Percentiles rank a stretch among this genome's conserved stretches.
These are phyloP conservation scores for Rhagologus leucostigma DNA, from an alignment of 2,113 vertebrate genomes.

Conservation along the genomic window DNA sequence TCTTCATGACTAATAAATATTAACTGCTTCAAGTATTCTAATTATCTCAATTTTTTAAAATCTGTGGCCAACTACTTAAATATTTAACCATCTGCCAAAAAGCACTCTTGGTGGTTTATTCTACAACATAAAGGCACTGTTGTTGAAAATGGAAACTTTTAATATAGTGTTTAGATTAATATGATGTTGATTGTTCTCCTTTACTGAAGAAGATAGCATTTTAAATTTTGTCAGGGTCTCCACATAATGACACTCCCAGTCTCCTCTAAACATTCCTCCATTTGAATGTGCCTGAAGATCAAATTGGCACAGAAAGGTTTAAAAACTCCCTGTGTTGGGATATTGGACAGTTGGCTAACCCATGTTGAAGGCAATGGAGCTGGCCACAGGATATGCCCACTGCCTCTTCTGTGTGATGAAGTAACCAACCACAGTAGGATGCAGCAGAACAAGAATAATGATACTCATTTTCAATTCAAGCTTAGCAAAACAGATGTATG, in stretches of 20 bases:
- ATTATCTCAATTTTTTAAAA: conserved; percentile 64
- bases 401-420: background rate
- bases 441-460: background rate
- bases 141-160: conserved; percentile 65
- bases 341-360: background rate
- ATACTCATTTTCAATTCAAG: background rate
- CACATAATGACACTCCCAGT: background rate
- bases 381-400: background rate
- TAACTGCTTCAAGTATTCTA: conserved; percentile 73
- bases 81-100: conserved; percentile 78
- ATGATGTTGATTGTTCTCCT: background rate
- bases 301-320: background rate
- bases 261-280: background rate
- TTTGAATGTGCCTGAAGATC: background rate
- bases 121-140: conserved; percentile 54
- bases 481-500: conserved; percentile 24
- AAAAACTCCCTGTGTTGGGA: background rate
- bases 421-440: background rate
- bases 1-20: conserved; percentile 76
- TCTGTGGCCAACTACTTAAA: conserved; percentile 70
- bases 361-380: background rate
- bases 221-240: background rate
- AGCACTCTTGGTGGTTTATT: conserved; percentile 56
- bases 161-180: conserved; percentile 21
- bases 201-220: background rate